A percentile compares a stretch with the other conserved stretches of the same genome.
These are phyloP conservation scores for Eleginops maclovinus DNA, from an alignment of 2,113 vertebrate genomes.

Conservation along the genomic window DNA sequence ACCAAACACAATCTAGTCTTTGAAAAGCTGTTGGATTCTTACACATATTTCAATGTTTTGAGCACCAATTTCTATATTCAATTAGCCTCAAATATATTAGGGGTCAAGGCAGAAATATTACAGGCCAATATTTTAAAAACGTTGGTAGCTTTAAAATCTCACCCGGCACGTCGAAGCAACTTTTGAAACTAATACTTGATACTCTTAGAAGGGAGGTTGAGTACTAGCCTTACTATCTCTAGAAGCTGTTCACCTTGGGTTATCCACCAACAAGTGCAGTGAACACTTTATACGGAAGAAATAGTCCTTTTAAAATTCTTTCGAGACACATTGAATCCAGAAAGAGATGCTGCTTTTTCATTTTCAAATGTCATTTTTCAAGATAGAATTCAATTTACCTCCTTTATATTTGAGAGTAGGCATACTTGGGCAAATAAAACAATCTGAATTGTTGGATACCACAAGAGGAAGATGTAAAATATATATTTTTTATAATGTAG, in stretches of 20 bases:
- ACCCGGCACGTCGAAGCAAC: not conserved
- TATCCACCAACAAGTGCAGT: not conserved
- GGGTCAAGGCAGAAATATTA: not conserved
- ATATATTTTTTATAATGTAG: slow-evolving; percentile 13
- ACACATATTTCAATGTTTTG: not conserved
- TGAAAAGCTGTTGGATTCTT: not conserved
- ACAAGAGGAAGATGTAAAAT: not conserved
- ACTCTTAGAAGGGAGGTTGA: not conserved
- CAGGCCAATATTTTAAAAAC: not conserved
- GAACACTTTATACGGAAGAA: not conserved
- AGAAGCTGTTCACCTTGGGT: not conserved
- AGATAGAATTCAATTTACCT: not conserved
- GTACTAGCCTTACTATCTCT: not conserved
- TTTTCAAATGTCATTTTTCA: not conserved
- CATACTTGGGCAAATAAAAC: not conserved
- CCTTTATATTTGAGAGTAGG: not conserved
- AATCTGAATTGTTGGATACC: not conserved
- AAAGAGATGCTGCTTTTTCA: not conserved
- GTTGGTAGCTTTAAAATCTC: not conserved
- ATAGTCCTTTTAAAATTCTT: not conserved
- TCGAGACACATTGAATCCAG: not conserved
- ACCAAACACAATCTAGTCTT: no score
- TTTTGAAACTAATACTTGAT: not conserved
- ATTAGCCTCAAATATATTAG: not conserved
- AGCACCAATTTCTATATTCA: not conserved